phyloP scores from a whole-genome alignment of 92 coral and sea anemone genomes.

The Phenganax marumi region DNA sequence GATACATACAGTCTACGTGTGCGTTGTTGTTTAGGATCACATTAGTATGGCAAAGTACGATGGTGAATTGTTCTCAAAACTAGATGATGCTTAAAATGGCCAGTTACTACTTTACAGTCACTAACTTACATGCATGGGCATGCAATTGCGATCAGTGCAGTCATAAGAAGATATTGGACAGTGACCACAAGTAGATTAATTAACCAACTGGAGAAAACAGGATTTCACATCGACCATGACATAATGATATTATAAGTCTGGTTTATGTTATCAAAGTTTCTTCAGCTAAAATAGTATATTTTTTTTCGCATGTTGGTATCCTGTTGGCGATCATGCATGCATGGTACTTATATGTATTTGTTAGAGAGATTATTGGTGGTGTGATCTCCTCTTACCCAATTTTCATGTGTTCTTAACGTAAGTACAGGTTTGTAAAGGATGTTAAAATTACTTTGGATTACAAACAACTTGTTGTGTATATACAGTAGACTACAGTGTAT shows the following conservation, averaged over 20 bases:
- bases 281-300: not conserved
- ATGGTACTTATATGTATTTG: no score
- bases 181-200: not conserved
- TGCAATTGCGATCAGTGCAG: no score
- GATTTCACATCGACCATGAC: not conserved
- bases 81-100: slow-evolving; percentile 21
- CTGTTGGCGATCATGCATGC: no score
- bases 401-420: no score
- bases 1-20: no score
- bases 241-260: not conserved
- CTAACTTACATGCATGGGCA: not conserved
- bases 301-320: not conserved
- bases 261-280: not conserved
- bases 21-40: slow-evolving; percentile 18
- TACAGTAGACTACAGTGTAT: not conserved
- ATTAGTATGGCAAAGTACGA: slow-evolving; percentile 37
- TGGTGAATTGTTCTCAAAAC: slow-evolving; percentile 40
- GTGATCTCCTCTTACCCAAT: no score
- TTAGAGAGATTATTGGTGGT: no score
- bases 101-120: not conserved
- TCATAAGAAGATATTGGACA: not conserved
- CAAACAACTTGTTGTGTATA: no score
- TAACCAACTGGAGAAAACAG: no score
- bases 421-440: no score
- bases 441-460: no score